Percentiles rank a stretch among this genome's conserved stretches.
These are phyloP conservation scores for Chrosomus eos DNA, from an alignment of 2,797 vertebrate genomes.

Conservation along the genomic window DNA sequence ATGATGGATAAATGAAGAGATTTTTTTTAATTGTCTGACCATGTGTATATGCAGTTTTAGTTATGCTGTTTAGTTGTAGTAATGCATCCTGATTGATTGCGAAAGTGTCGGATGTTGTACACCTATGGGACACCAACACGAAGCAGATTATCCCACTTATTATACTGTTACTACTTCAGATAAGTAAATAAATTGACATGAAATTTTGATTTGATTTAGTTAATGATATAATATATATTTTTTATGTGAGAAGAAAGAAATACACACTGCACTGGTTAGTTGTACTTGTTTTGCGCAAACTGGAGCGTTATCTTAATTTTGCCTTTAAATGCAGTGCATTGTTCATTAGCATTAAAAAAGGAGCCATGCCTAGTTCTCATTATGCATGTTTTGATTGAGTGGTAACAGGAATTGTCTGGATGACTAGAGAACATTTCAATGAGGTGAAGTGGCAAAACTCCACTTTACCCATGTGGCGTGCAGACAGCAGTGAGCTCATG, in stretches of 20 bases:
- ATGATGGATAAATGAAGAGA: neutral
- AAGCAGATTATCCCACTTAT: neutral
- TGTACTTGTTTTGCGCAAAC: neutral
- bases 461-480: conserved; percentile 42
- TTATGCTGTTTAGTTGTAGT: neutral
- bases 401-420: neutral
- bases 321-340: neutral
- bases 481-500: conserved; percentile 46
- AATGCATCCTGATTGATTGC: neutral
- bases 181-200: neutral
- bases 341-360: neutral
- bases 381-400: neutral
- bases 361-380: neutral
- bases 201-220: neutral
- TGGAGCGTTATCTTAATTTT: neutral
- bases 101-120: neutral
- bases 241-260: neutral
- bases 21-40: neutral
- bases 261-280: neutral
- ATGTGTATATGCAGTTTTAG: neutral
- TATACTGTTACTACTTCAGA: neutral
- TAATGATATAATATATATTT: neutral
- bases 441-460: conserved; percentile 24
- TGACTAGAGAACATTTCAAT: conserved; percentile 6
- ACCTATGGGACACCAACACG: neutral